These are phyloP conservation scores for Drosophila glabriapex DNA, from an alignment of 2,888 invertebrate genomes.

Conservation along the genomic window DNA sequence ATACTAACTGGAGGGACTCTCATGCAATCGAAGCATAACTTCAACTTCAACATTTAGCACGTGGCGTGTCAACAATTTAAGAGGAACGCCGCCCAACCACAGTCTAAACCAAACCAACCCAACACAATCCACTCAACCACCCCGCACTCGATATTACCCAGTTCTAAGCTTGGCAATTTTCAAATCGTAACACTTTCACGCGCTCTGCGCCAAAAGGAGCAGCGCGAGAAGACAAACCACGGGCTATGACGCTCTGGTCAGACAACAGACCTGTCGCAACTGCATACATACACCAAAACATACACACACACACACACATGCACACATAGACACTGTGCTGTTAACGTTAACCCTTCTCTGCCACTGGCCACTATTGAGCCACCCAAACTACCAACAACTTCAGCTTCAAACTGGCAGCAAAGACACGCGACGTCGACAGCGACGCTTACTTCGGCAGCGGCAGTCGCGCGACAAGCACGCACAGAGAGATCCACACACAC, in stretches of 20 bases:
- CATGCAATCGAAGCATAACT: constrained; percentile 10
- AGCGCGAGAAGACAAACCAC: constrained; percentile 34
- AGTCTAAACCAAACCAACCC: background rate
- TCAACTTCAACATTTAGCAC: constrained; percentile 41
- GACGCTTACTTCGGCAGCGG: constrained; percentile 58
- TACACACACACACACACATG: constrained; percentile 3
- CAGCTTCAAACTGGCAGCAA: constrained; percentile 44
- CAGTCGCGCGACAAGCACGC: constrained; percentile 75
- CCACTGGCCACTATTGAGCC: constrained; percentile 40
- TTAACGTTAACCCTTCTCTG: constrained; percentile 59
- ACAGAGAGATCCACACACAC: constrained; percentile 42
- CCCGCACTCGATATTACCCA: constrained; percentile 68
- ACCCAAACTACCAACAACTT: constrained; percentile 54
- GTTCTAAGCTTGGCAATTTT: constrained; percentile 75
- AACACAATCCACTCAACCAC: background rate
- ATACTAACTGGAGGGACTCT: background rate
- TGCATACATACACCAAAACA: constrained; percentile 36
- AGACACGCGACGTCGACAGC: constrained; percentile 72
- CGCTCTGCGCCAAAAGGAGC: constrained; percentile 63
- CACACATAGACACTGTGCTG: constrained; percentile 22
- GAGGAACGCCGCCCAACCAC: constrained; percentile 21
- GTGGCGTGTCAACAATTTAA: constrained; percentile 58
- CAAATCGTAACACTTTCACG: constrained; percentile 79
- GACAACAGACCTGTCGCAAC: constrained; percentile 70
- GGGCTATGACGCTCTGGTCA: constrained; percentile 39